Evolutionary conservation across 2,888 invertebrate genomes (phyloP).

Genomic region (Plutella xylostella): DNA sequence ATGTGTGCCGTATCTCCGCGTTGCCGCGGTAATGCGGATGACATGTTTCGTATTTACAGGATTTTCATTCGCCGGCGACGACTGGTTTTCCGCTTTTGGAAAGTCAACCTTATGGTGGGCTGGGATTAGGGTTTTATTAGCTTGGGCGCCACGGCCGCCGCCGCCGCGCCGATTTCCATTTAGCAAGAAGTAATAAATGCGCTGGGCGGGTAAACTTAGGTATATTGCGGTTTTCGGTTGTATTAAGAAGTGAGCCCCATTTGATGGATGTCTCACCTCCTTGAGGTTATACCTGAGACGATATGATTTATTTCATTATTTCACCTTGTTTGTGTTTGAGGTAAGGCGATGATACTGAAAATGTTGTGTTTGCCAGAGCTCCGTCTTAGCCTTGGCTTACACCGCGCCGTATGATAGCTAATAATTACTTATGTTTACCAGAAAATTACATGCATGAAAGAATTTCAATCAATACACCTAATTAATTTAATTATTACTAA

Average conservation of each 20-base stretch:
- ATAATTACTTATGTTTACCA: too few species aligned
- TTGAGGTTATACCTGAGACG: constrained; percentile 17
- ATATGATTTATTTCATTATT: too few species aligned
- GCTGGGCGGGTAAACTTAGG: constrained; percentile 32
- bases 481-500: too few species aligned
- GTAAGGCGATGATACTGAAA: too few species aligned
- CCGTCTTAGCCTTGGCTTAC: too few species aligned
- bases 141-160: constrained; percentile 16
- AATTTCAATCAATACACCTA: too few species aligned
- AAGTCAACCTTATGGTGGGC: constrained; percentile 32
- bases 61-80: constrained; percentile 26
- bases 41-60: constrained; percentile 38
- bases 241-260: constrained; percentile 49
- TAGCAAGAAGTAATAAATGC: constrained; percentile 35
- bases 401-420: too few species aligned
- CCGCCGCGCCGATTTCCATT: constrained; percentile 38
- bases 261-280: constrained; percentile 51
- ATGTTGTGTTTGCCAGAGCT: too few species aligned
- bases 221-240: too few species aligned
- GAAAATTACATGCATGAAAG: too few species aligned
- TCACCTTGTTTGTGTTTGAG: too few species aligned
- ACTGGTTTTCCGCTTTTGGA: constrained; percentile 23
- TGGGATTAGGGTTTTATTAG: constrained; percentile 32
- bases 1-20: constrained; percentile 51
- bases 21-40: constrained; percentile 38